Evolutionary conservation across 2,797 vertebrate genomes (phyloP), one percentile per base, ranked within the genome.

Genomic region (Cirrhinus molitorella): DNA sequence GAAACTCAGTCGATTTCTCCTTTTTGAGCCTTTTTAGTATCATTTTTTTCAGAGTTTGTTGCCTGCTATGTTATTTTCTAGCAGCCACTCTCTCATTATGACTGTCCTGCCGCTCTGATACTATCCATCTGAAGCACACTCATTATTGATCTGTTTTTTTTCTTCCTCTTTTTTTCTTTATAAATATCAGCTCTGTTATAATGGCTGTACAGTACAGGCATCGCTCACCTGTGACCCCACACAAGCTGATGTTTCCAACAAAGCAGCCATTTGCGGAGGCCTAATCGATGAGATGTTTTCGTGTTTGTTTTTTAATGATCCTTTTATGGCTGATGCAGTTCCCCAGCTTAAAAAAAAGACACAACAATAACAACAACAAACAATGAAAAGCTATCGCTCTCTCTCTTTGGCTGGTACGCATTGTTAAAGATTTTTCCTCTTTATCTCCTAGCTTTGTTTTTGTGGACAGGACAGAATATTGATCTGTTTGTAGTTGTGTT

Each of bases 401-500:
- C 83, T 90, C 55, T 47, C n/a, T 84, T 84, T 83, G 57, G n/a
- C 65, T 47, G 34, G 74, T 37, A 40, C 17, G 17, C 66, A 37
- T 10, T 19, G 34, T 55, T 91, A 93, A 89, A 92, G 90, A 89
- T 87, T 85, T 79, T 55, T 80, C 74, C 85, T 87, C 80, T 77
- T 43, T 43, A 40, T 85, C 59, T 70, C 31, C 37, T 59, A 34
- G 65, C 81, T 83, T 76, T 72, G 55, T 80, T 83, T 72, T 87
- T 89, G 89, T 92, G 88, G 82, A 72, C 83, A 66, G 88, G 85
- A 85, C 89, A 45, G 13, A 5, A 31, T 73, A 94, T 95, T 91
- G 94, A 95, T 94, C 92, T 92, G 92, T 93, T 92, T 94, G 88
- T 90, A 89, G 91, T 90, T 87, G 88, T 85, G 81, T 79, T 82